Percentiles rank a stretch among this genome's conserved stretches.
Conservation (phyloP, 2,888 invertebrate genomes). For the Drosophila neonasuta region DNA sequence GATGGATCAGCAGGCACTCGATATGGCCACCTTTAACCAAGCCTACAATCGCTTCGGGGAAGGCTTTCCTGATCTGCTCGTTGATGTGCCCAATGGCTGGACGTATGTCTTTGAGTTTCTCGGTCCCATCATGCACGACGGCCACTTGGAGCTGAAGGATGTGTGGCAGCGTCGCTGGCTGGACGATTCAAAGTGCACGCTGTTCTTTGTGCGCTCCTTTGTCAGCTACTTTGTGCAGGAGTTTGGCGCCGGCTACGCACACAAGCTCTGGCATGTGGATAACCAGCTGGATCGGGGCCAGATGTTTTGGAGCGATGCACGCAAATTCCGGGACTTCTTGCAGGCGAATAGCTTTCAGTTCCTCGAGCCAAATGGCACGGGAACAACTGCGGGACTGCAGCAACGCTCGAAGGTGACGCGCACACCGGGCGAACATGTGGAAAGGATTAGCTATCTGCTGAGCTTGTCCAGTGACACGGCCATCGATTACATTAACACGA, state of each 20-base stretch:
- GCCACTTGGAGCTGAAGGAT: slow-evolving; percentile 66
- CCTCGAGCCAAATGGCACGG: slow-evolving; percentile 60
- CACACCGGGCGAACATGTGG: slow-evolving; percentile 67
- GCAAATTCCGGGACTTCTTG: slow-evolving; percentile 70
- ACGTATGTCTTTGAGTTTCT: slow-evolving; percentile 78
- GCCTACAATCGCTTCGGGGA: slow-evolving; percentile 71
- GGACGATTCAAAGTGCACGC: slow-evolving; percentile 53
- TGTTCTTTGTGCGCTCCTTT: slow-evolving; percentile 74
- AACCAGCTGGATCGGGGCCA: slow-evolving; percentile 74
- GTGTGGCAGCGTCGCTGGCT: slow-evolving; percentile 77
- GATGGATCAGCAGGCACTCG: slow-evolving; percentile 60
- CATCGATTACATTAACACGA: slow-evolving; percentile 80
- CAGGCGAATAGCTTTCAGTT: slow-evolving; percentile 70
- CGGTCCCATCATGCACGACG: slow-evolving; percentile 76
- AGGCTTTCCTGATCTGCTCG: slow-evolving; percentile 71
- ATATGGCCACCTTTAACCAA: slow-evolving; percentile 58
- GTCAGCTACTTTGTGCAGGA: slow-evolving; percentile 77
- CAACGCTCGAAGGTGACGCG: slow-evolving; percentile 49
- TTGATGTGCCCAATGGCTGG: slow-evolving; percentile 80
- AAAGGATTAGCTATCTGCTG: slow-evolving; percentile 75
- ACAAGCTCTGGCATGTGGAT: slow-evolving; percentile 75
- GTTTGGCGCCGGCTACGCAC: slow-evolving; percentile 77
- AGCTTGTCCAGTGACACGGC: slow-evolving; percentile 74
- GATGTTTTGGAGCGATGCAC: slow-evolving; percentile 64
- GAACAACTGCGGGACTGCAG: slow-evolving; percentile 27